A percentile compares a stretch with the other conserved stretches of the same genome.
phyloP scores from a whole-genome alignment of 2,113 vertebrate species.

The Cinclus cinclus region DNA sequence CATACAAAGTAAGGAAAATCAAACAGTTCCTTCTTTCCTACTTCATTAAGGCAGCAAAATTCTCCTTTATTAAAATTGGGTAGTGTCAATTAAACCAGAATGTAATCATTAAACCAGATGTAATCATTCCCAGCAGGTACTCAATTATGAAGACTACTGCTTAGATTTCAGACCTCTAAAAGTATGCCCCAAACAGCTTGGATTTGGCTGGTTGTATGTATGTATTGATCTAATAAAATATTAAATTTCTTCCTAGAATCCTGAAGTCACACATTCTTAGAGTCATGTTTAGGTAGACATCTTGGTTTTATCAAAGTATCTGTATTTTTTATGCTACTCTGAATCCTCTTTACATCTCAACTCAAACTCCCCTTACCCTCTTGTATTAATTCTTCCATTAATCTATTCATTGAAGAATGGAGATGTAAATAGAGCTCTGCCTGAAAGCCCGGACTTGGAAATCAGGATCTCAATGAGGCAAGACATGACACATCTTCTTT shows the following conservation, averaged over 20 bases:
- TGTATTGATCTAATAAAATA: neutral
- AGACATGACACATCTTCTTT: neutral
- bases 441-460: neutral
- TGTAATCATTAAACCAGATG: neutral
- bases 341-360: neutral
- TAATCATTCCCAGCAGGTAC: neutral
- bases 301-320: neutral
- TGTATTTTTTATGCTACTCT: neutral
- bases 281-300: neutral
- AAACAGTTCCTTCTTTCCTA: neutral
- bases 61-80: neutral
- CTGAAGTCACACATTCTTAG: neutral
- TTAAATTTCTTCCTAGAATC: neutral
- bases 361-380: neutral
- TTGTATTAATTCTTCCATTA: neutral
- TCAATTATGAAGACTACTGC: neutral
- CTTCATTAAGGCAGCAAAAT: neutral
- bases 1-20: neutral
- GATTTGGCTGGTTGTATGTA: neutral
- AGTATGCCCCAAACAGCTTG: neutral
- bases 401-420: neutral
- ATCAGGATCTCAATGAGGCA: neutral
- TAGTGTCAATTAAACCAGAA: neutral
- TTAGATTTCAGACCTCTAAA: neutral
- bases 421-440: neutral